Conservation (phyloP, 2,888 invertebrate species). For the Philereme transversata region DNA sequence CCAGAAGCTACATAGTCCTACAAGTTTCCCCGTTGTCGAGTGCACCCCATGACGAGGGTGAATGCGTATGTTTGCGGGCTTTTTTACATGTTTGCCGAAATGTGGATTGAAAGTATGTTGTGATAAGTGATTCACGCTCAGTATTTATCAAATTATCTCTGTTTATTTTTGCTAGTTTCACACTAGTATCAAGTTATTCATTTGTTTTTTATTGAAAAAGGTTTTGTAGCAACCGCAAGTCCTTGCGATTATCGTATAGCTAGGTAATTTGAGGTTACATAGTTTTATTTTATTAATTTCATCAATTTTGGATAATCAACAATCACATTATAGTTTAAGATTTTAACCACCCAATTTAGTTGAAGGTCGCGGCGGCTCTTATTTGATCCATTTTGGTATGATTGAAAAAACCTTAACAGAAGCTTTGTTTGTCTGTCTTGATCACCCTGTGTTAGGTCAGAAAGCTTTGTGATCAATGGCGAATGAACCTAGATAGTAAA, state of each 20-base stretch:
- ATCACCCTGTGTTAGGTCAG: too few relatives aligned
- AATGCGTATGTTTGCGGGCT: conserved; percentile 36
- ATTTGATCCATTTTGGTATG: too few relatives aligned
- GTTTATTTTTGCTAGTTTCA: conserved; percentile 15
- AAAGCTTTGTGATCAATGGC: too few relatives aligned
- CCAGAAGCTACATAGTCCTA: conserved; percentile 6
- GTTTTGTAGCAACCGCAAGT: not conserved
- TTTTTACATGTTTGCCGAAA: conserved; percentile 32
- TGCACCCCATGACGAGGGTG: conserved; percentile 36
- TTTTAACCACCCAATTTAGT: too few relatives aligned
- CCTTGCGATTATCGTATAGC: not conserved
- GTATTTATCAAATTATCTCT: conserved; percentile 24
- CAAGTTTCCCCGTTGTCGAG: conserved; percentile 16
- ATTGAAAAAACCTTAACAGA: too few relatives aligned
- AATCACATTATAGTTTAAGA: too few relatives aligned
- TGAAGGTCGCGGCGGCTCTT: too few relatives aligned
- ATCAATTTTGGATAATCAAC: too few relatives aligned
- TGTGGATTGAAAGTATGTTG: conserved; percentile 27
- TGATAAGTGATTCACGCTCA: conserved; percentile 25
- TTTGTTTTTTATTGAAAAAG: not conserved
- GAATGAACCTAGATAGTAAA: too few relatives aligned
- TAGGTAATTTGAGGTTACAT: too few relatives aligned
- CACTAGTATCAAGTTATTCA: conserved; percentile 1
- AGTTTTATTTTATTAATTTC: too few relatives aligned
- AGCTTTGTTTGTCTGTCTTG: too few relatives aligned